A percentile compares a stretch with the other conserved stretches of the same genome.
These are phyloP conservation scores for Cenopis cana DNA, from an alignment of 2,888 invertebrate species.

Conservation along the genomic window DNA sequence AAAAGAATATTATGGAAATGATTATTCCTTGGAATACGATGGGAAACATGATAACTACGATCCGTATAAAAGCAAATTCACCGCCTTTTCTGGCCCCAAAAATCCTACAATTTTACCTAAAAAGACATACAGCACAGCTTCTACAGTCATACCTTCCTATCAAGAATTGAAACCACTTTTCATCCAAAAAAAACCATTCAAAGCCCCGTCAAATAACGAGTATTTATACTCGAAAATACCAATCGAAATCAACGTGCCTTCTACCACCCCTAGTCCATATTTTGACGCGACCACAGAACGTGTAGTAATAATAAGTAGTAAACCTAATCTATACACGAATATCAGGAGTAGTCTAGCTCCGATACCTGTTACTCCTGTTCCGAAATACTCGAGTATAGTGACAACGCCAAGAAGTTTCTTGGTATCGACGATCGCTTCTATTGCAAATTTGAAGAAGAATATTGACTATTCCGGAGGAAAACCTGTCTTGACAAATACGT, in stretches of 20 bases:
- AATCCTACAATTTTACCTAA: conserved; percentile 46
- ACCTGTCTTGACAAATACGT: conserved; percentile 67
- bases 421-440: conserved; percentile 62
- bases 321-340: conserved; percentile 65
- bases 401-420: conserved; percentile 48
- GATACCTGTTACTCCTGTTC: conserved; percentile 49
- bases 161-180: conserved; percentile 66
- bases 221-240: conserved; percentile 50
- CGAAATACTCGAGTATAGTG: conserved; percentile 33
- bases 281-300: conserved; percentile 59
- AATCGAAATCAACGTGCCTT: conserved; percentile 57
- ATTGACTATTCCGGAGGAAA: conserved; percentile 58
- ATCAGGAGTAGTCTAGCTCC: conserved; percentile 55
- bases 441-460: conserved; percentile 67
- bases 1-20: conserved; percentile 68
- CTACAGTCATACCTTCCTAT: conserved; percentile 53
- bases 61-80: conserved; percentile 67
- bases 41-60: conserved; percentile 58
- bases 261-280: conserved; percentile 53
- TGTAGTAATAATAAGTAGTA: conserved; percentile 62
- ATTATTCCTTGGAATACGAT: conserved; percentile 67
- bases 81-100: conserved; percentile 50
- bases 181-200: conserved; percentile 55
- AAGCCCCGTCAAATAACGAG: conserved; percentile 48
- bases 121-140: conserved; percentile 40